Evolutionary conservation across 2,113 vertebrate genomes (phyloP).

Genomic region (Anhinga anhinga): DNA sequence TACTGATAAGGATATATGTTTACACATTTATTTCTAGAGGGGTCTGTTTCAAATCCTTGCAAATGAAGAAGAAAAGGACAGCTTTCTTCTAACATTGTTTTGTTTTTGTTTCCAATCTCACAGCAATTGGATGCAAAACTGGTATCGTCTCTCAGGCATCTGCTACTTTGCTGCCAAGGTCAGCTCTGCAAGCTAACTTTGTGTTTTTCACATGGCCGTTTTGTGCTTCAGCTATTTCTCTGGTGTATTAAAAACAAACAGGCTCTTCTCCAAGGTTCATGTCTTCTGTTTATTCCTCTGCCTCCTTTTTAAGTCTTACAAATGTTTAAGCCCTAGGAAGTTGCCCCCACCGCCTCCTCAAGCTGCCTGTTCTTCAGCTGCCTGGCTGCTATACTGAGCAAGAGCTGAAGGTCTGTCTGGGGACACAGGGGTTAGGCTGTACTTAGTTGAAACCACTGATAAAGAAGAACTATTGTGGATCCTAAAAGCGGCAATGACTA

Average conservation of each 20-base stretch:
- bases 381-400: not conserved
- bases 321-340: not conserved
- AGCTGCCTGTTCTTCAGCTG: not conserved
- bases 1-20: not conserved
- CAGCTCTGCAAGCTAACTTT: constrained; percentile 23
- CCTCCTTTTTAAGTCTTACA: not conserved
- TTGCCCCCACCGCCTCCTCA: not conserved
- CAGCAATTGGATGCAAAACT: not conserved
- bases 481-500: not conserved
- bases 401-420: not conserved
- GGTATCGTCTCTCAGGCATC: not conserved
- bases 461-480: not conserved
- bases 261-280: not conserved
- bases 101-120: not conserved
- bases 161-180: constrained; percentile 33
- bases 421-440: no score
- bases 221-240: not conserved
- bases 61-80: not conserved
- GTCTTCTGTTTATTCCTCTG: not conserved
- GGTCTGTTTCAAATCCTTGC: not conserved
- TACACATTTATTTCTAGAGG: not conserved
- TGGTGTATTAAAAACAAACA: not conserved
- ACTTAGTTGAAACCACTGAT: not conserved
- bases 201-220: not conserved
- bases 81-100: not conserved